These are phyloP conservation scores for Gallinago stenura DNA, from an alignment of 2,797 vertebrate genomes.

Conservation along the genomic window DNA sequence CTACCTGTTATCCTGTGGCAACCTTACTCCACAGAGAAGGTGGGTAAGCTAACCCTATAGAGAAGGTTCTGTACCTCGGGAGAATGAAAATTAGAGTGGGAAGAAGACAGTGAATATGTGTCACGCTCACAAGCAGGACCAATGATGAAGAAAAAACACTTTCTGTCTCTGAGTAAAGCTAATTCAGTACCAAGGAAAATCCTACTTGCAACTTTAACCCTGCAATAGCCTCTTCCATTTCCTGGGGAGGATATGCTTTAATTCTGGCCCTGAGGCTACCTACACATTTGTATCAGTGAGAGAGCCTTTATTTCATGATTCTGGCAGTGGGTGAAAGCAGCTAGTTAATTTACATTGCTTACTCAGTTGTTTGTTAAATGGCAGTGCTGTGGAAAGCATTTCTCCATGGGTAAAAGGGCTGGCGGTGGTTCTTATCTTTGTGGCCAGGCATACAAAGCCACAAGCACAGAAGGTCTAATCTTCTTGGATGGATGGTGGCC, in stretches of 20 bases:
- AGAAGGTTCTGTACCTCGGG: not conserved
- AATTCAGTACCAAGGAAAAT: not conserved
- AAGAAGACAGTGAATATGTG: not conserved
- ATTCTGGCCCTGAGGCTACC: not conserved
- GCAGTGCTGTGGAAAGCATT: conserved; percentile 28
- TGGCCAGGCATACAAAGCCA: conserved; percentile 38
- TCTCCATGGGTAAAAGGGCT: conserved; percentile 26
- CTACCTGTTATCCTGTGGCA: not conserved
- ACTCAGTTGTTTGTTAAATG: conserved; percentile 49
- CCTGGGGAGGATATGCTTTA: not conserved
- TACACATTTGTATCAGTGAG: not conserved
- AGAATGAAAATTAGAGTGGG: not conserved
- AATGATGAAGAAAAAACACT: not conserved
- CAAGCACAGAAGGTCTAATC: conserved; percentile 64
- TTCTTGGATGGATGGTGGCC: conserved; percentile 38
- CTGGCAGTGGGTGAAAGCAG: conserved; percentile 19
- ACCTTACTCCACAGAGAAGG: not conserved
- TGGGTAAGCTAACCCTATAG: not conserved
- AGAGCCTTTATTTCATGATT: not conserved
- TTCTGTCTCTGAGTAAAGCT: not conserved
- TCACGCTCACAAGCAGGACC: not conserved
- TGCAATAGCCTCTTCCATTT: not conserved
- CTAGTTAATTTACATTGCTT: conserved; percentile 51
- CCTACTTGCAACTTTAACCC: not conserved
- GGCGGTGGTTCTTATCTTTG: conserved; percentile 54